Percentiles rank a stretch among this genome's conserved stretches.
Evolutionary conservation across 2,797 vertebrate genomes (phyloP).

Genomic region (Gymnoscopelus microlampas): DNA sequence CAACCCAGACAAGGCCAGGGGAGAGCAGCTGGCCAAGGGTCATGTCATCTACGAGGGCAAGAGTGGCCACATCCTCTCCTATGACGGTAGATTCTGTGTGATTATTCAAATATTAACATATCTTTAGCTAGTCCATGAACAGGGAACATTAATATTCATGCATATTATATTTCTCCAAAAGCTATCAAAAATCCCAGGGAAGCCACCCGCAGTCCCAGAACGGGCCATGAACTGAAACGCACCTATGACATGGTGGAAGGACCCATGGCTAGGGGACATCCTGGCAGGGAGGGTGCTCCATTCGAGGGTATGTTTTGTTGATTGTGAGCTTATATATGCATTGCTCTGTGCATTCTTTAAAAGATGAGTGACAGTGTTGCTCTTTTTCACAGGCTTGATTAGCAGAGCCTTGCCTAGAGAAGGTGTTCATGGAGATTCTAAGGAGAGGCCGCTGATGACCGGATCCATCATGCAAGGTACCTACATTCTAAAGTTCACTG

Average conservation of each 20-base stretch:
- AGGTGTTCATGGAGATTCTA: conserved; percentile 88
- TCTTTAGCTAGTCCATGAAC: too few species aligned
- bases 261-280: conserved; percentile 86
- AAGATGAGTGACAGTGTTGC: conserved; percentile 7
- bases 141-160: neutral
- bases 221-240: conserved; percentile 92
- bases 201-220: conserved; percentile 94
- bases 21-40: conserved; percentile 90
- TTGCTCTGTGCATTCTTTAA: conserved; percentile 13
- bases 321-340: neutral
- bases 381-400: conserved; percentile 87
- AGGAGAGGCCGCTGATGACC: conserved; percentile 89
- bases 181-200: conserved; percentile 96
- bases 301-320: conserved; percentile 86
- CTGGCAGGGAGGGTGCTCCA: conserved; percentile 88
- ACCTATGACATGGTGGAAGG: conserved; percentile 96
- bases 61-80: conserved; percentile 95
- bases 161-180: conserved; percentile 54
- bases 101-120: neutral
- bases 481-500: neutral
- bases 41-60: conserved; percentile 98
- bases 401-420: conserved; percentile 94
- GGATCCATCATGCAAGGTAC: conserved; percentile 99
- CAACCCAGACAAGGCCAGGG: conserved; percentile 89
- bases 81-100: conserved; percentile 65